Evolutionary conservation across 2,888 invertebrate species (phyloP).

Genomic region (Diplazon laetatorius): DNA sequence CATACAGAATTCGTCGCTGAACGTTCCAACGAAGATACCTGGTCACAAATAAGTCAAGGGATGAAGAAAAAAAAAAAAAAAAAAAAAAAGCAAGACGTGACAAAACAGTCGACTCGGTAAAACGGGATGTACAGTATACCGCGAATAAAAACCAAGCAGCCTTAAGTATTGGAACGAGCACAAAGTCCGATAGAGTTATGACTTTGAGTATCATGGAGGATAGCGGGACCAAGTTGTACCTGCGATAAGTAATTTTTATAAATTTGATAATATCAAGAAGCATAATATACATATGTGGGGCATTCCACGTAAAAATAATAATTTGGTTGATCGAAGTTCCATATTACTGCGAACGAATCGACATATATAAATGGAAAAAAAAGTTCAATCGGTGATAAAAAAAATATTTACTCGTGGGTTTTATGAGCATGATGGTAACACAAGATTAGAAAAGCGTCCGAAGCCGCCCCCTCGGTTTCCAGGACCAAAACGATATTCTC

Average conservation of each 20-base stretch:
- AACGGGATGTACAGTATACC: not conserved
- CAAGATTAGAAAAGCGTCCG: not conserved
- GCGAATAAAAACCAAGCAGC: conserved; percentile 10
- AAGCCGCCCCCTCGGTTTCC: not conserved
- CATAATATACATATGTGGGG: too few species aligned
- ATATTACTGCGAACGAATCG: too few species aligned
- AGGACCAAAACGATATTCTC: not conserved
- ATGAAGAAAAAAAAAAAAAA: too few species aligned
- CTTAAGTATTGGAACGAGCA: not conserved
- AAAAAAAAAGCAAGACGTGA: too few species aligned
- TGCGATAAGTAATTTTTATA: not conserved
- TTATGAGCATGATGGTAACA: not conserved
- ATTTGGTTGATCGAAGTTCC: too few species aligned
- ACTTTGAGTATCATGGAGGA: not conserved
- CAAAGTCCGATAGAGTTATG: not conserved
- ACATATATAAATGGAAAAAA: not conserved
- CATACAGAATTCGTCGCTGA: not conserved
- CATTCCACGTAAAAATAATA: not conserved
- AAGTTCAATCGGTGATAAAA: not conserved
- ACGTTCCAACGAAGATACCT: not conserved
- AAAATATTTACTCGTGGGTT: not conserved
- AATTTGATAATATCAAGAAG: not conserved
- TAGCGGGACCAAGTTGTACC: not conserved
- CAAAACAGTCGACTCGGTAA: too few species aligned
- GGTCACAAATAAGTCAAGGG: not conserved